Conservation (phyloP, 1,140 invertebrate species). For the Trichonephila inaurata region DNA sequence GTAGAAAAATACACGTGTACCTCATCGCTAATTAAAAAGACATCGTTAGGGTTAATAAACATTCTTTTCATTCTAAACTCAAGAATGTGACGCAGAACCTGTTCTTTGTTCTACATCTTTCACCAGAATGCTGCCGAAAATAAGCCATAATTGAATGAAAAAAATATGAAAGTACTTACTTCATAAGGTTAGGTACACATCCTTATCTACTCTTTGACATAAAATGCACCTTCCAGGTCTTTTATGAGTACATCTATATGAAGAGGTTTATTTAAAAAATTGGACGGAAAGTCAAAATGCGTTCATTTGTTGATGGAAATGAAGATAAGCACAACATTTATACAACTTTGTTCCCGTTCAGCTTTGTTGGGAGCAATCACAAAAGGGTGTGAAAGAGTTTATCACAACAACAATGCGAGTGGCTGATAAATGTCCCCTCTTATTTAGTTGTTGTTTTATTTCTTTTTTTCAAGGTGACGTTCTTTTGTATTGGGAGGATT, state of each 20-base stretch:
- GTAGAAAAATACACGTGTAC: too few species aligned
- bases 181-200: neutral
- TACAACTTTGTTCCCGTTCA: neutral
- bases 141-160: too few species aligned
- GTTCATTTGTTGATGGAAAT: neutral
- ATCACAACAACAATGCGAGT: neutral
- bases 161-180: neutral
- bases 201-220: conserved; percentile 2
- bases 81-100: too few species aligned
- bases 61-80: too few species aligned
- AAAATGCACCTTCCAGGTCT: neutral
- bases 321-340: neutral
- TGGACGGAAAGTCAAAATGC: neutral
- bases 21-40: too few species aligned
- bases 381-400: neutral
- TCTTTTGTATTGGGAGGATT: neutral
- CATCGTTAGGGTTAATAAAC: too few species aligned
- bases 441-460: neutral
- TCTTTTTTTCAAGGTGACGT: neutral
- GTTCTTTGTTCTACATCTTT: too few species aligned
- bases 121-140: too few species aligned
- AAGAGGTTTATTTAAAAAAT: conserved; percentile 24
- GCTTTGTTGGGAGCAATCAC: neutral
- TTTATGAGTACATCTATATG: neutral
- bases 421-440: neutral